Evolutionary conservation across 2,797 vertebrate genomes (phyloP).

Genomic region (Thaleichthys pacificus): DNA sequence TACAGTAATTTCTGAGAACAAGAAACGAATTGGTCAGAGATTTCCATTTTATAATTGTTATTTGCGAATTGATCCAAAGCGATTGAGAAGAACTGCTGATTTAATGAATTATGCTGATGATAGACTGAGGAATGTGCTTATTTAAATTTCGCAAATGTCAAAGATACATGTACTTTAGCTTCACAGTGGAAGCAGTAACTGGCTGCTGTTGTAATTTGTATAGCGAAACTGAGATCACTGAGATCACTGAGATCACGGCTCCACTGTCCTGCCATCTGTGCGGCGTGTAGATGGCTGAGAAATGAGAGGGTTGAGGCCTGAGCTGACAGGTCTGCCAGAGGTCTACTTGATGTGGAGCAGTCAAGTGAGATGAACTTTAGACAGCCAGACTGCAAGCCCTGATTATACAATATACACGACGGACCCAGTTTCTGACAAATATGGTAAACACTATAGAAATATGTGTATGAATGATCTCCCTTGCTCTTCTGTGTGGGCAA

Average conservation of each 20-base stretch:
- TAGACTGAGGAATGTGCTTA: too few species aligned
- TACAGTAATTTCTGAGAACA: too few species aligned
- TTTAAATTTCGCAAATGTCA: too few species aligned
- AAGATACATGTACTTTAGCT: not conserved
- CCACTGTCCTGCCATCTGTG: conserved; percentile 1
- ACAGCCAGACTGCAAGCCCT: conserved; percentile 40
- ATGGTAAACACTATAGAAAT: conserved; percentile 11
- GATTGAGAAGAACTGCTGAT: too few species aligned
- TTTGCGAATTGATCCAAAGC: too few species aligned
- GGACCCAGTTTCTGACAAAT: conserved; percentile 30
- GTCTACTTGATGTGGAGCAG: conserved; percentile 46
- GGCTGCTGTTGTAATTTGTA: not conserved
- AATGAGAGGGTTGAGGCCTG: conserved; percentile 42
- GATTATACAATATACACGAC: conserved; percentile 52
- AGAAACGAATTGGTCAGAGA: too few species aligned
- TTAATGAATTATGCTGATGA: too few species aligned
- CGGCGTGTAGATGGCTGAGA: conserved; percentile 31
- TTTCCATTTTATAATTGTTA: too few species aligned
- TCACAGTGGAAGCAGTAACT: not conserved
- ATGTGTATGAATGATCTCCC: too few species aligned
- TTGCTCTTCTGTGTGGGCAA: too few species aligned
- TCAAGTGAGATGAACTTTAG: conserved; percentile 59
- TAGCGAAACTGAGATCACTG: not conserved
- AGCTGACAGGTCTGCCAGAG: conserved; percentile 46
- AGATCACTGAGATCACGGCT: not conserved